Evolutionary conservation across 2,113 vertebrate genomes (phyloP).

Genomic region (Hypomesus transpacificus): DNA sequence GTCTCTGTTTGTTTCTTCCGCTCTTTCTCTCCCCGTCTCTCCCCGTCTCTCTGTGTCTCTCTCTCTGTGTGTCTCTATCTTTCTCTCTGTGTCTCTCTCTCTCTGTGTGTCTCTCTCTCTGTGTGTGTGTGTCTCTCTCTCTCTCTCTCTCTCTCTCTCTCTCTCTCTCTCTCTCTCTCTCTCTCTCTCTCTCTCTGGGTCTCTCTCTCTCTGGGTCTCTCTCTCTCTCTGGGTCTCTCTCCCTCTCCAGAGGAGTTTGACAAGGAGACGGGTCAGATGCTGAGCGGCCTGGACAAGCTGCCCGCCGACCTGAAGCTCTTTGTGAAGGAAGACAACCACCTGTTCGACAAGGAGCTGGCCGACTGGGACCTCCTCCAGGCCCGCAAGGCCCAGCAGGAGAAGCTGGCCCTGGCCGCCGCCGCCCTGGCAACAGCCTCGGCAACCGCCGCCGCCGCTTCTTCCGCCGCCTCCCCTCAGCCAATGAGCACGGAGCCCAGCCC

Average conservation of each 20-base stretch:
- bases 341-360: slow-evolving; percentile 88
- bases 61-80: too few species aligned
- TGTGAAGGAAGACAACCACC: slow-evolving; percentile 89
- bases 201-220: too few species aligned
- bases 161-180: too few species aligned
- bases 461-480: slow-evolving; percentile 56
- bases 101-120: too few species aligned
- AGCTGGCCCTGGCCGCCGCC: slow-evolving; percentile 74
- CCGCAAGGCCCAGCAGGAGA: slow-evolving; percentile 87
- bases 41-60: too few species aligned
- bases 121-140: too few species aligned
- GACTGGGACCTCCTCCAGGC: slow-evolving; percentile 88
- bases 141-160: too few species aligned
- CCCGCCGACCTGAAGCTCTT: slow-evolving; percentile 90
- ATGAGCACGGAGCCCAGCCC: slow-evolving; percentile 64
- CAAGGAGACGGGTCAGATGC: slow-evolving; percentile 89
- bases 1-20: too few species aligned
- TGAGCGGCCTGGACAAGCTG: slow-evolving; percentile 89
- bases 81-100: too few species aligned
- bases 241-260: slow-evolving; percentile 85
- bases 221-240: too few species aligned
- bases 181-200: too few species aligned
- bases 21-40: too few species aligned
- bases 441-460: slow-evolving; percentile 34
- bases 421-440: slow-evolving; percentile 14